Evolutionary conservation across 2,888 invertebrate species (phyloP).

Genomic region (Drosophila lacicola): DNA sequence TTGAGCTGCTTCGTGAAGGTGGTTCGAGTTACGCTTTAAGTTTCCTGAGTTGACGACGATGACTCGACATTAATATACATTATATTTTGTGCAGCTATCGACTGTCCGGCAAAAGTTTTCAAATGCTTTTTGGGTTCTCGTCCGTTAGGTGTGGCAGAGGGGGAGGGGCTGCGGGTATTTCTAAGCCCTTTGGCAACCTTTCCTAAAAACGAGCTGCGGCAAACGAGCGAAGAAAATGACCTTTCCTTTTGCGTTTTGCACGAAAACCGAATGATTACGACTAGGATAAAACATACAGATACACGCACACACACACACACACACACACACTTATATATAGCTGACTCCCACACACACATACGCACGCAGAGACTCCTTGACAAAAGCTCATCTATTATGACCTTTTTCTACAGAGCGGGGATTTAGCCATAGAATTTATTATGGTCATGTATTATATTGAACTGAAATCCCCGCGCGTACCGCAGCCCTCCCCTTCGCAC

Average conservation of each 20-base stretch:
- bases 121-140: conserved; percentile 50
- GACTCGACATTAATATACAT: conserved; percentile 76
- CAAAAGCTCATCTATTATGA: conserved; percentile 78
- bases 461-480: conserved; percentile 36
- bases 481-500: conserved; percentile 2
- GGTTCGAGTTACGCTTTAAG: conserved; percentile 50
- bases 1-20: conserved; percentile 2
- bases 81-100: conserved; percentile 75
- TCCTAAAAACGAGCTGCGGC: conserved; percentile 61
- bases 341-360: conserved; percentile 11
- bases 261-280: conserved; percentile 68
- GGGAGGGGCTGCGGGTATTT: not conserved
- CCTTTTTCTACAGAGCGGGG: conserved; percentile 76
- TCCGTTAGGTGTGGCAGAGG: not conserved
- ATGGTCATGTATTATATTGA: conserved; percentile 79
- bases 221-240: conserved; percentile 75
- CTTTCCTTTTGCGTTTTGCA: conserved; percentile 75
- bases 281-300: conserved; percentile 40
- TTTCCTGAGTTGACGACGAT: conserved; percentile 59
- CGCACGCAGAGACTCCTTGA: conserved; percentile 40
- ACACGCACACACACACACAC: conserved; percentile 14
- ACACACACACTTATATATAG: conserved; percentile 9
- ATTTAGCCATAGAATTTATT: conserved; percentile 79
- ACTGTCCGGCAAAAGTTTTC: conserved; percentile 73
- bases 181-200: conserved; percentile 78